Evolutionary conservation across 2,888 invertebrate species (phyloP).

Genomic region (Phortica okadai): DNA sequence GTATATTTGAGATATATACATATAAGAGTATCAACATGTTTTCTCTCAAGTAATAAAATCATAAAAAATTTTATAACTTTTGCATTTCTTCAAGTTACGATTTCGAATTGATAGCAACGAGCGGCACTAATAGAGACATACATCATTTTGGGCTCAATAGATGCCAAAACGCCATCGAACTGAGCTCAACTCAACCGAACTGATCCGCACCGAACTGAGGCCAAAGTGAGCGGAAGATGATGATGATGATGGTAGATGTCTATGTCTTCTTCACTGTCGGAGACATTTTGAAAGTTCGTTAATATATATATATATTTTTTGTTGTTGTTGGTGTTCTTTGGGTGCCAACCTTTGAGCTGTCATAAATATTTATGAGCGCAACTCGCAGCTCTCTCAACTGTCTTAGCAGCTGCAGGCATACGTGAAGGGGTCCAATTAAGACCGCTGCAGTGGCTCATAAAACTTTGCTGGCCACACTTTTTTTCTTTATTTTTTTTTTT

Average conservation of each 20-base stretch:
- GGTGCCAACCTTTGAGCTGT: conserved; percentile 13
- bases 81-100: conserved; percentile 20
- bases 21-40: conserved; percentile 45
- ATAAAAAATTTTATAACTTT: conserved; percentile 55
- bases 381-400: background rate
- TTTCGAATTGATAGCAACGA: background rate
- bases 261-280: background rate
- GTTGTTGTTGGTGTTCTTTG: background rate
- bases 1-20: conserved; percentile 54
- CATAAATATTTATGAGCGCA: conserved; percentile 24
- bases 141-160: conserved; percentile 42
- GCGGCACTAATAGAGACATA: conserved; percentile 65
- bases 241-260: background rate
- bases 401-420: conserved; percentile 11
- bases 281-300: conserved; percentile 19
- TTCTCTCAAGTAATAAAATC: conserved; percentile 70
- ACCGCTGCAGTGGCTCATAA: conserved; percentile 16
- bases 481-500: conserved; percentile 10
- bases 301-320: background rate
- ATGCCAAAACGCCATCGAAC: background rate
- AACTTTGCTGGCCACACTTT: conserved; percentile 2
- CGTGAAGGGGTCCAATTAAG: conserved; percentile 25
- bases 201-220: background rate
- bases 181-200: too few species aligned
- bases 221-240: background rate